A percentile compares a stretch with the other conserved stretches of the same genome.
These are phyloP conservation scores for Xylota sylvarum DNA, from an alignment of 2,888 invertebrate genomes.

Conservation along the genomic window DNA sequence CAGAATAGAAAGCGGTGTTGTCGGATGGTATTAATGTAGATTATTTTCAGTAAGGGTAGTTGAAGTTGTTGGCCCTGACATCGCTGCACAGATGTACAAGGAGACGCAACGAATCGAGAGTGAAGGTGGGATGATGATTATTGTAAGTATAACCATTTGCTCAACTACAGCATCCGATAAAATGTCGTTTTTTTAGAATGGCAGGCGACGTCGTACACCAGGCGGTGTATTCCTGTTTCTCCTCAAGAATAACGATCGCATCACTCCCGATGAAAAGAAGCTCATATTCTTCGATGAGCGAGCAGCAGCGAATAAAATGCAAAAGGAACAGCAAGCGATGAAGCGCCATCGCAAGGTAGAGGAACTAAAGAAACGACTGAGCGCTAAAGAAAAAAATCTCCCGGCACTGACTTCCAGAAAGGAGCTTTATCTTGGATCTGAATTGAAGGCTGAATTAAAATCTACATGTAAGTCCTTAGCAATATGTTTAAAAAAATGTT, in stretches of 20 bases:
- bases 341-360: conserved; percentile 88
- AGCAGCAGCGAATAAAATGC: conserved; percentile 86
- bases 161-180: neutral
- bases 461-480: conserved; percentile 78
- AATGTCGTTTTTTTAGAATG: conserved; percentile 85
- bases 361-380: conserved; percentile 88
- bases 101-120: conserved; percentile 93
- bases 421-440: conserved; percentile 80
- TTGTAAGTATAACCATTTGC: conserved; percentile 86
- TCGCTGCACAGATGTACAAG: conserved; percentile 90
- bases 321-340: conserved; percentile 86
- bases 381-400: conserved; percentile 83
- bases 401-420: conserved; percentile 81
- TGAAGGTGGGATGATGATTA: conserved; percentile 94
- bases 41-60: conserved; percentile 88
- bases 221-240: conserved; percentile 94
- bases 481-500: neutral
- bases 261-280: conserved; percentile 88
- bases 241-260: conserved; percentile 89
- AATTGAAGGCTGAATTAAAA: conserved; percentile 80
- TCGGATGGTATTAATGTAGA: conserved; percentile 1
- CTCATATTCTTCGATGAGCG: conserved; percentile 90
- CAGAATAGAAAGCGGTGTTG: neutral
- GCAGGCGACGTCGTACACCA: conserved; percentile 92
- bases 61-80: conserved; percentile 89